Percentiles rank a stretch among this genome's conserved stretches.
Evolutionary conservation across 2,888 invertebrate species (phyloP).

Genomic region (Litoditis marina): DNA sequence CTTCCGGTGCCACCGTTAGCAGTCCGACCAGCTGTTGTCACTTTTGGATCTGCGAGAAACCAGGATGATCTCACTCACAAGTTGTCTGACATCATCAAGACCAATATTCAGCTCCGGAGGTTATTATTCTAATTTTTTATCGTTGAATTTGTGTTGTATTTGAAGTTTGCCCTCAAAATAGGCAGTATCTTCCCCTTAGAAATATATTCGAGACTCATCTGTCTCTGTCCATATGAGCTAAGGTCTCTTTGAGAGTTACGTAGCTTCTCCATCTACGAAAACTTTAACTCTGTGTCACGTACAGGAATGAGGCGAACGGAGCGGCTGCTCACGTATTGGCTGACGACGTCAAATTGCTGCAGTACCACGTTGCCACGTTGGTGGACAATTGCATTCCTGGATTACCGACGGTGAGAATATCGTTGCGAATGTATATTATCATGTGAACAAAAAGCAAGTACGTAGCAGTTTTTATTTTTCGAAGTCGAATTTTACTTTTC

Average conservation of each 20-base stretch:
- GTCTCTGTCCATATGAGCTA: too few relatives aligned
- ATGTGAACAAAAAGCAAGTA: not conserved
- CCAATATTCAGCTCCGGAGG: conserved; percentile 85
- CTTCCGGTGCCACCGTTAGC: conserved; percentile 93
- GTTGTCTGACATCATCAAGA: conserved; percentile 93
- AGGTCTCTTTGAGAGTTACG: not conserved
- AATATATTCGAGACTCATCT: too few relatives aligned
- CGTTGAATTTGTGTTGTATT: too few relatives aligned
- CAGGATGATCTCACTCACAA: conserved; percentile 98
- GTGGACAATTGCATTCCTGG: conserved; percentile 99
- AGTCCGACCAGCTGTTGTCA: conserved; percentile 94
- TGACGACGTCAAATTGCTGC: conserved; percentile 94
- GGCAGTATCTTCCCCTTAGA: too few relatives aligned
- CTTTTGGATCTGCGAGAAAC: conserved; percentile 98
- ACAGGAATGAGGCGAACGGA: conserved; percentile 88
- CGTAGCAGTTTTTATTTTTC: too few relatives aligned
- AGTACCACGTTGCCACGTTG: conserved; percentile 96
- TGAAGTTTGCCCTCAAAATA: too few relatives aligned
- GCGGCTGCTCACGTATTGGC: conserved; percentile 94
- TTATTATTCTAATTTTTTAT: conserved; percentile 7
- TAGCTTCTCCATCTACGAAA: not conserved
- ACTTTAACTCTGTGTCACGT: conserved; percentile 1
- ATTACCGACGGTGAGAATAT: conserved; percentile 70
- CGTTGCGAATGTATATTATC: not conserved
- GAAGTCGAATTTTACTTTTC: not conserved